Evolutionary conservation across 64 coral and sea anemone species (phyloP), one percentile per base, ranked within the genome.

Genomic region (Porites australiensis): DNA sequence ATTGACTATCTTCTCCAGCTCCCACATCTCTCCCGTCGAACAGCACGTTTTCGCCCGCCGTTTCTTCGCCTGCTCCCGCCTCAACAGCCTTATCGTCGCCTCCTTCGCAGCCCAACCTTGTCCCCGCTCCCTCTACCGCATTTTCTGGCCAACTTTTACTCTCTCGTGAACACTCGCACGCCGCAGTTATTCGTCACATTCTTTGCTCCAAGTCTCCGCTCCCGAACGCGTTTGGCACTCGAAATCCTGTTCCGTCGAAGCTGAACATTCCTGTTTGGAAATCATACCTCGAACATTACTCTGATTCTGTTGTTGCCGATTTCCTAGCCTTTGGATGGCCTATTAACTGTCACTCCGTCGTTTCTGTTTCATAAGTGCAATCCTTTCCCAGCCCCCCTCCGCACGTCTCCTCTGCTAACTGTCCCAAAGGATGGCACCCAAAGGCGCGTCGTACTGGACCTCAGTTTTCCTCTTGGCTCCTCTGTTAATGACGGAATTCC

Each of bases 231-330:
- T 53, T 79, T n/a, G 77, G 50, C 15, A 50, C 50, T 58, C 50
- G 46, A 51, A 44, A 44, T 66, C 81, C 49, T 4, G 45, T 84
- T 84, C 57, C 61, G 18, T 64, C 81, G 44, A 47, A 19, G 44
- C 37, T 84, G 61, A 84, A 84, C 43, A 84, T 64, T 85, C 62
- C 82, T 66, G 58, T 48, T 2, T 68, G 82, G 82, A 4, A 64
- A 44, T 20, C 62, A 15, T 15, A 16, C 58, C 62, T 85, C 6
- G 62, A 62, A 46, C 43, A 85, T 8, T 85, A 85, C 82, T 49
- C 62, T n/a, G 61, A 85, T 50, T 66, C 58, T 66, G 62, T 58
- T 8, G 82, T 85, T 19, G 57, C 67, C 45, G 22, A 70, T 70
- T 70, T 70, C 22, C 67, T 70, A 5, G 19, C 67, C 18, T 70